Evolutionary conservation across 2,113 vertebrate genomes (phyloP), one percentile per base, ranked within the genome.

Genomic region (Octodon degus): DNA sequence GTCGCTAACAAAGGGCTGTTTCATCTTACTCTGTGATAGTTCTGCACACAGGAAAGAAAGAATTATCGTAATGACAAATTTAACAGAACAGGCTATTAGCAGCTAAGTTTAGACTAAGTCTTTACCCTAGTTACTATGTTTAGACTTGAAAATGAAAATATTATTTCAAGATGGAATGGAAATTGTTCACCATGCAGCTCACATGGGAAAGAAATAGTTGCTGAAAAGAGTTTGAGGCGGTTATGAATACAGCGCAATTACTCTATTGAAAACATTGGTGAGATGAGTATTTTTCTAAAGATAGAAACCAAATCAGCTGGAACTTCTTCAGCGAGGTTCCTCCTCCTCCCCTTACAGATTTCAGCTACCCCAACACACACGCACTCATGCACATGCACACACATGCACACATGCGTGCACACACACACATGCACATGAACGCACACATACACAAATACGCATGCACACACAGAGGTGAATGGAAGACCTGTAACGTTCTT

Each of bases 71-170:
- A 97, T 93, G 97, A 89, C 96, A 97, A 96, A 97, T 95, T 96
- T 96, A 97, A 96, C 95, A 97, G 74, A 62, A 47, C 2, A 1
- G 86, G 94, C 92, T 97, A 97, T 97, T 97, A 98, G 86, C 7
- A 3, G 86, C 97, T 97, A 97, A 97, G 91, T 98, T 97, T 97
- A 97, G 96, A 98, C 47, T 74, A 94, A 90, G 83, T 89, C 96
- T 97, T 97, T 97, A 97, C 79, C 94, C 89, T 96, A 96, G 83
- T 95, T 96, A 96, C 97, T 98, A 97, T 97, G 90, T 97, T 97
- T 98, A 97, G 96, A 94, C 80, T 89, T 92, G 37, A 97, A 97
- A 97, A 95, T 89, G 94, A 97, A 97, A 98, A 97, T 96, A 97
- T 97, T 97, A 97, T 97, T 96, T 96, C 93, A 96, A 95, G 90